phyloP scores from a whole-genome alignment of 2,888 invertebrate genomes.

The Meandrusa payeni region DNA sequence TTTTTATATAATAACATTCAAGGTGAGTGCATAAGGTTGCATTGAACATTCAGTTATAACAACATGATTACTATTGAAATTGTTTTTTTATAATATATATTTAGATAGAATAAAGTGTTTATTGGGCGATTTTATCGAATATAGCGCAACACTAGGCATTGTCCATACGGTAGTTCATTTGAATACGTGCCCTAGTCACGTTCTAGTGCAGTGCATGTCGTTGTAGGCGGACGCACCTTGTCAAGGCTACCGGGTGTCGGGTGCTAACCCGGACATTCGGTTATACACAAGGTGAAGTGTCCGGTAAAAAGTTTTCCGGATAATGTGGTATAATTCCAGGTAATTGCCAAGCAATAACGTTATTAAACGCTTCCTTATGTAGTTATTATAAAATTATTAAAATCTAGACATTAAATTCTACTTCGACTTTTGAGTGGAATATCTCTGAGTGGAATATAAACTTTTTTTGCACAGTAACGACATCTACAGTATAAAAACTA shows the following conservation, averaged over 20 bases:
- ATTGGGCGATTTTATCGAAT: slow-evolving; percentile 14
- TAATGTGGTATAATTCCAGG: background rate
- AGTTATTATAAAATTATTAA: no score
- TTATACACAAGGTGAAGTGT: slow-evolving; percentile 30
- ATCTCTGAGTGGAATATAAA: no score
- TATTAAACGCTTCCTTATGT: no score
- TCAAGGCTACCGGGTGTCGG: slow-evolving; percentile 27
- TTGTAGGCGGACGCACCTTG: slow-evolving; percentile 23
- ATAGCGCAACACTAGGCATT: slow-evolving; percentile 29
- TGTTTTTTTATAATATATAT: slow-evolving; percentile 3
- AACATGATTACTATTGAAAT: background rate
- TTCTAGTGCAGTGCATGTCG: slow-evolving; percentile 36
- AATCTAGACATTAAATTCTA: no score
- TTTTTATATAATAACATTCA: background rate
- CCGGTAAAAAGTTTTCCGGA: slow-evolving; percentile 23
- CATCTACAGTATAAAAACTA: no score
- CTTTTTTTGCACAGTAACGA: no score
- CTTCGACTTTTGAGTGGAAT: no score
- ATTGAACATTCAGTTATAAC: background rate
- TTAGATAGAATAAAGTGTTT: slow-evolving; percentile 9
- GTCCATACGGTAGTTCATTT: slow-evolving; percentile 46
- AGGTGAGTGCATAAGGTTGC: background rate
- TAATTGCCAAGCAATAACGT: no score
- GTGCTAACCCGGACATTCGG: slow-evolving; percentile 19
- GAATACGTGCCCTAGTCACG: slow-evolving; percentile 68